Percentiles rank a stretch among this genome's conserved stretches.
phyloP scores from a whole-genome alignment of 2,888 invertebrate species.

The Argynnis bischoffii region DNA sequence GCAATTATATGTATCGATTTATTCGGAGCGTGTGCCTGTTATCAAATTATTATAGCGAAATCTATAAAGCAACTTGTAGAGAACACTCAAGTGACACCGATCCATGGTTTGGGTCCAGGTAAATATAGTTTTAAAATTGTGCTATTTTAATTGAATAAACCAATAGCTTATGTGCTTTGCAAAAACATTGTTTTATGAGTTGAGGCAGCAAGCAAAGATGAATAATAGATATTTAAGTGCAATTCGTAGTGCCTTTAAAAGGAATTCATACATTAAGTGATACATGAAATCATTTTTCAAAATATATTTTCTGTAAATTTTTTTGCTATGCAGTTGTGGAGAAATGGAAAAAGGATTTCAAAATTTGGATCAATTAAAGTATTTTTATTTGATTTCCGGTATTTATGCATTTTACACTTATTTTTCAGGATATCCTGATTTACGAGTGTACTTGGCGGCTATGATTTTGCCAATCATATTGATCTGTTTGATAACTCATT shows the following conservation, averaged over 20 bases:
- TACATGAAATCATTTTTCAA: too few relatives aligned
- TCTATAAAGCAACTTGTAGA: conserved; percentile 66
- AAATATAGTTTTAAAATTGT: neutral
- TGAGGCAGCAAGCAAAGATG: neutral
- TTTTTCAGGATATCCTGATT: conserved; percentile 52
- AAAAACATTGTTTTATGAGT: neutral
- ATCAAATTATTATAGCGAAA: conserved; percentile 67
- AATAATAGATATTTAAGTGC: too few relatives aligned
- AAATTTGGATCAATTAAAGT: too few relatives aligned
- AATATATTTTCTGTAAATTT: too few relatives aligned
- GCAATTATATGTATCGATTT: conserved; percentile 57
- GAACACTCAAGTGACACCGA: conserved; percentile 39
- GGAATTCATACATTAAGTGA: too few relatives aligned
- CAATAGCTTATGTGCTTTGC: neutral
- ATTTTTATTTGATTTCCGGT: too few relatives aligned
- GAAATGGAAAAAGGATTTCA: too few relatives aligned
- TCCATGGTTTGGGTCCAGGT: conserved; percentile 48
- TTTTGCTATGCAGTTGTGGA: too few relatives aligned
- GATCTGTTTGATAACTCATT: conserved; percentile 61
- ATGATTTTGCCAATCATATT: conserved; percentile 53
- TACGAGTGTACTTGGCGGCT: conserved; percentile 53
- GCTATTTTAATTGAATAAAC: neutral
- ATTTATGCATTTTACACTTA: neutral
- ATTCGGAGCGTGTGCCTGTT: conserved; percentile 64
- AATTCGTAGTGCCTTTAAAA: neutral